Conservation (phyloP, 2,113 vertebrate genomes). For the Anser brachyrhynchus region DNA sequence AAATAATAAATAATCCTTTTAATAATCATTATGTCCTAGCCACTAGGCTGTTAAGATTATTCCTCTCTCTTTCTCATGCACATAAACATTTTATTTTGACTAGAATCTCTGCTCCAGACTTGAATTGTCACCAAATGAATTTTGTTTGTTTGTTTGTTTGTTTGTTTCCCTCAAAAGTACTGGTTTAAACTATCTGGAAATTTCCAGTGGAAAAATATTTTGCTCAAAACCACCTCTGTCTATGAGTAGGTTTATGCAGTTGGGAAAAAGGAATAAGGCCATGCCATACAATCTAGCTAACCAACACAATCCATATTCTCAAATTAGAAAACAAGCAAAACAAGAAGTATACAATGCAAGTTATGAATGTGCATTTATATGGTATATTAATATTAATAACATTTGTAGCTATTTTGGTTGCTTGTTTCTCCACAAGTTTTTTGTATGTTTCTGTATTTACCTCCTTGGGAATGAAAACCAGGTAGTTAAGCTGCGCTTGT, state of each 20-base stretch:
- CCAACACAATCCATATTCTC: not conserved
- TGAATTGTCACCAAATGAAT: not conserved
- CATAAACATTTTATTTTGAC: not conserved
- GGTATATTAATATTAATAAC: not conserved
- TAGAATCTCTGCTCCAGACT: not conserved
- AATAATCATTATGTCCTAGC: not conserved
- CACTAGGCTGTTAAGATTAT: not conserved
- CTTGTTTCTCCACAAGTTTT: not conserved
- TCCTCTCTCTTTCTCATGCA: not conserved
- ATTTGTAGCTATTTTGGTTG: not conserved
- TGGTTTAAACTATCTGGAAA: not conserved
- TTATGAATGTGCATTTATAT: not conserved
- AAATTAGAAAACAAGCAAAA: not conserved
- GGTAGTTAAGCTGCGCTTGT: not conserved
- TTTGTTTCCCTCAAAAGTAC: not conserved
- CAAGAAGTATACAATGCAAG: not conserved
- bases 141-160: no score
- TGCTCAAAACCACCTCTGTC: not conserved
- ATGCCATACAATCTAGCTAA: not conserved
- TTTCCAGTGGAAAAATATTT: not conserved
- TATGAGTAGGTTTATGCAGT: not conserved
- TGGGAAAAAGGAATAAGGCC: not conserved
- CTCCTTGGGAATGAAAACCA: not conserved
- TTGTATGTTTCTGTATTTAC: not conserved
- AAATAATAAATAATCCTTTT: not conserved